A percentile compares a stretch with the other conserved stretches of the same genome.
These are phyloP conservation scores for Hippocampus mohnikei DNA, from an alignment of 2,113 vertebrate genomes.

Conservation along the genomic window DNA sequence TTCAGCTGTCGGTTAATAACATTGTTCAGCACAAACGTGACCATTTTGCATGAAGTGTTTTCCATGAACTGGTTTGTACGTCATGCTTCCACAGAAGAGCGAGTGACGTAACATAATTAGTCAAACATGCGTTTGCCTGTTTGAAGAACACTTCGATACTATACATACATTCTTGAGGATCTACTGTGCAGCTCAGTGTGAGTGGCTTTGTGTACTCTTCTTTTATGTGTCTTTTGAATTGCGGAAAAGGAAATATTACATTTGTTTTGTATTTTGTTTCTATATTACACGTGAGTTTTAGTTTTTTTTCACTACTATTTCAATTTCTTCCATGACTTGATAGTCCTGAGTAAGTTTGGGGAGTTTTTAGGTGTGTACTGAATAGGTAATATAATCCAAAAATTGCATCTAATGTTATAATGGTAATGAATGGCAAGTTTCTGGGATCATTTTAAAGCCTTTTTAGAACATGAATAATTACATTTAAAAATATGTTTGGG, in stretches of 20 bases:
- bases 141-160: background rate
- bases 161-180: background rate
- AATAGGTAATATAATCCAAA: background rate
- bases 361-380: background rate
- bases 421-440: background rate
- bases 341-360: background rate
- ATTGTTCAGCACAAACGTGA: too few species aligned
- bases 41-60: background rate
- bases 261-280: background rate
- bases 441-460: background rate
- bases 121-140: background rate
- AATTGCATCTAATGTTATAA: background rate
- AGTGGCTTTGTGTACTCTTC: background rate
- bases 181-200: background rate
- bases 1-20: too few species aligned
- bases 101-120: background rate
- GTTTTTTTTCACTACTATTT: background rate
- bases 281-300: background rate
- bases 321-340: background rate
- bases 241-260: background rate
- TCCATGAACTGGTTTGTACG: background rate
- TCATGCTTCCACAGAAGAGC: background rate
- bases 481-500: background rate
- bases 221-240: background rate
- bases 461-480: background rate